Base-by-base conservation (phyloP, 1,140 invertebrate genomes). In the Anoplophora glabripennis region DNA sequence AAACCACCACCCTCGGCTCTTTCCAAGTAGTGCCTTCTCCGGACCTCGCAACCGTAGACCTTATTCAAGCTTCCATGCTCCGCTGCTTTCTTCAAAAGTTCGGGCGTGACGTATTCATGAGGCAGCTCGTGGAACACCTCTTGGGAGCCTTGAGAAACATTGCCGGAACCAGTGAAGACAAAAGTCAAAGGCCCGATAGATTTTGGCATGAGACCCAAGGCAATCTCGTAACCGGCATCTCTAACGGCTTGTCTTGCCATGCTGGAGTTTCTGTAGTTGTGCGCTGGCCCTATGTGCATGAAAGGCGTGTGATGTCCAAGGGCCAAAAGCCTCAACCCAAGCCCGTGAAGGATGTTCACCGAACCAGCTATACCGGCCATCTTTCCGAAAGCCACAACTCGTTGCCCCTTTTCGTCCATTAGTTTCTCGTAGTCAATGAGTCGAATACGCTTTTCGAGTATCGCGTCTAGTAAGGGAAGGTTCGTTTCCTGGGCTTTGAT, bases 401-500 rank as follows among this genome's bases (percentile, higher is more conserved):
- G 78, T 49, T 94, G 0, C 94, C 96, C 96, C 34, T 84, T 80
- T 8, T 86, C 85, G 71, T 99, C 94, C 63, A 93, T 89, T 70
- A 99, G 83, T 72, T 95, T 95, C 73, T 99, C 98, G 74, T 99
- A 99, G 79, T 99, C 98, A 60, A 99, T 86, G 11, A 99, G 77
- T 12, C 96, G 86, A 65, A 99, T 98, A 72, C 97, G 88, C 80
- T 95, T 94, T 69, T 96, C 94, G 15, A 99, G 75, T 66, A 98
- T 89, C 4, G 95, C 93, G 79, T 99, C 98, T 49, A 99, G 76
- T 41, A 99, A 81, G 0, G 93, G 86, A 97, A 99, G 99, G 73
- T 99, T 99, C 10, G 88, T 89, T 72, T 98, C 93, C 76, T 99
- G 97, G 0, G 96, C 98, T 77, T 99, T 99, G 62, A 99, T 99